Percentiles rank a stretch among this genome's conserved stretches.
phyloP scores from a whole-genome alignment of 2,797 vertebrate genomes.

The Cirrhinus mrigala region DNA sequence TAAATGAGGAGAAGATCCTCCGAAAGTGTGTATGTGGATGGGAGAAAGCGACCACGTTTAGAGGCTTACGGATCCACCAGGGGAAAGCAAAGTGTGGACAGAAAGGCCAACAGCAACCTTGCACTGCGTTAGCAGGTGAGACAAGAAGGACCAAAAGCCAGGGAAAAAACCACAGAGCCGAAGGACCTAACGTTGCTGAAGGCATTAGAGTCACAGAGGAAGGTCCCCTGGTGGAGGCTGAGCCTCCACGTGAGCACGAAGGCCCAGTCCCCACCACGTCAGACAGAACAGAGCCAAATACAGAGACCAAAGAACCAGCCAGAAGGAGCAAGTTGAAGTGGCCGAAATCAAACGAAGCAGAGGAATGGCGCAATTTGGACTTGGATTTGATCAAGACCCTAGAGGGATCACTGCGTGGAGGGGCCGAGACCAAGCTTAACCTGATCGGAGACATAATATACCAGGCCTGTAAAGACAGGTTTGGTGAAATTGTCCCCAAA shows the following conservation, averaged over 20 bases:
- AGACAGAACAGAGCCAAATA: constrained; percentile 32
- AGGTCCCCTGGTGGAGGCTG: constrained; percentile 26
- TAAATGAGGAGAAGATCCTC: constrained; percentile 19
- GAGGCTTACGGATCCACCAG: constrained; percentile 27
- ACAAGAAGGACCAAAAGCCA: constrained; percentile 37
- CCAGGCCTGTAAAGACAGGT: too few relatives aligned
- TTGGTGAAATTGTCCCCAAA: neutral
- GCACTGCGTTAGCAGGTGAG: constrained; percentile 5
- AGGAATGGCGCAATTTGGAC: constrained; percentile 14
- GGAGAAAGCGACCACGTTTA: constrained; percentile 23
- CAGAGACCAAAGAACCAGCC: too few relatives aligned
- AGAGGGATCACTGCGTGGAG: constrained; percentile 21
- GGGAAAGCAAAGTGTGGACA: constrained; percentile 23
- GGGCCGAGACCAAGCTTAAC: neutral
- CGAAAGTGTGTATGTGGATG: constrained; percentile 9
- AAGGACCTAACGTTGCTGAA: too few relatives aligned
- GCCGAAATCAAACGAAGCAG: constrained; percentile 26
- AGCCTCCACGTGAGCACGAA: constrained; percentile 21
- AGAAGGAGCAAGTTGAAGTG: constrained; percentile 24
- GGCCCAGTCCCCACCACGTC: neutral
- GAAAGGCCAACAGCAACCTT: constrained; percentile 34
- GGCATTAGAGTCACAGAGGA: constrained; percentile 2
- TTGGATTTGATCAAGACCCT: neutral
- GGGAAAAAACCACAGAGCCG: constrained; percentile 29
- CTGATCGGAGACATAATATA: too few relatives aligned